Base-by-base conservation (phyloP, 2,797 vertebrate genomes). In the Hydrocynus forskahlii region DNA sequence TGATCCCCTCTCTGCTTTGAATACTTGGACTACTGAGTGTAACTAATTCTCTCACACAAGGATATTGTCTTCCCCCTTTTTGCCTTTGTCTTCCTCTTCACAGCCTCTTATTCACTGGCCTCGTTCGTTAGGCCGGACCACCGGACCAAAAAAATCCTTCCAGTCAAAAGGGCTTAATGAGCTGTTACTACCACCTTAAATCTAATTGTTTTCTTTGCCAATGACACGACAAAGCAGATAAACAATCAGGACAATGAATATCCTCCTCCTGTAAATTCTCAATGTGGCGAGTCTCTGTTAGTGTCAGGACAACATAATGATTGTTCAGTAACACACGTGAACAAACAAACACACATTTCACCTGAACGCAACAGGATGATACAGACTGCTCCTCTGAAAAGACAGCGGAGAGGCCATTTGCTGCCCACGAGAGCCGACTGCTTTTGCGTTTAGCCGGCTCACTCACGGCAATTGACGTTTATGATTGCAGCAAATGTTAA, bases 1-100 rank as follows among this genome's bases (percentile, higher is more conserved):
- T 80, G 75, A 86, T 73, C 86, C 83, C 80, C 86, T 87, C 76
- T 87, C 88, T 83, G 85, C 91, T 93, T 92, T 92, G 89, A 94
- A 92, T 92, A 92, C 92, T 93, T 88, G 89, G 92, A 91, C 93
- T 92, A 93, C 91, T 86, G 92, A 93, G 93, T 95, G 94, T 94
- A 94, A 95, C 94, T 95, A 95, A 95, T 94, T 94, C 93, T 94
- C 91, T 91, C 90, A 92, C 93, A 94, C 92, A 90, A 94, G 90
- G 92, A 93, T 91, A 94, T 94, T 94, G 94, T 95, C 92, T 93
- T 89, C 88, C 85, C 63, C 83, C 85, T 35, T 91, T 89, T 86
- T 82, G 88, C 91, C 81, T 95, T 94, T 94, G 92, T 94, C 88
- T 92, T 87, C 82, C 83, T 72, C 88, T 89, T 91, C 92, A 87